A percentile compares a stretch with the other conserved stretches of the same genome.
Evolutionary conservation across 2,888 invertebrate species (phyloP).

Genomic region (Drosophila stalkeri): DNA sequence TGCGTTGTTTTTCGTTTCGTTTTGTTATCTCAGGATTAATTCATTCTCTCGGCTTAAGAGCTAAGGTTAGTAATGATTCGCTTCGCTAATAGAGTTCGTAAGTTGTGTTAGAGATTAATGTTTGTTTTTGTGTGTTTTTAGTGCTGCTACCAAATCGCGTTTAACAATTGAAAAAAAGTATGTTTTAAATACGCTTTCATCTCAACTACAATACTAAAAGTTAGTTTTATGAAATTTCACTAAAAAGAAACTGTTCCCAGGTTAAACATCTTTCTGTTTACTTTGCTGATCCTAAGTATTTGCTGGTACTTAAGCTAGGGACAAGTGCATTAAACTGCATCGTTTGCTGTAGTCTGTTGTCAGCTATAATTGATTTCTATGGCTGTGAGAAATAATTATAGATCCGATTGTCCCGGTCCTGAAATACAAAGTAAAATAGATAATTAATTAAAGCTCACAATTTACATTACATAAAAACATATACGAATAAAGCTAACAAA

Average conservation of each 20-base stretch:
- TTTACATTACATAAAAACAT: neutral
- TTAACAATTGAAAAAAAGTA: conserved; percentile 57
- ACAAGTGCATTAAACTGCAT: conserved; percentile 54
- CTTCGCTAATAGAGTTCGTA: conserved; percentile 67
- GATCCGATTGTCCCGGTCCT: conserved; percentile 88
- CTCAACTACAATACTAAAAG: conserved; percentile 60
- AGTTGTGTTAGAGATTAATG: conserved; percentile 45
- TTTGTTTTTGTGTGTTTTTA: conserved; percentile 35
- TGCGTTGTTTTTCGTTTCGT: conserved; percentile 68
- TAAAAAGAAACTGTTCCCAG: conserved; percentile 61
- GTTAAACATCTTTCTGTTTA: conserved; percentile 50
- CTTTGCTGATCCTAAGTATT: conserved; percentile 57
- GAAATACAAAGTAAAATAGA: conserved; percentile 83
- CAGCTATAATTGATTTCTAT: conserved; percentile 85
- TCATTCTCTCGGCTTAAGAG: conserved; percentile 49
- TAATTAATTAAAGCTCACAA: conserved; percentile 15
- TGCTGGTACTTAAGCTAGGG: conserved; percentile 69
- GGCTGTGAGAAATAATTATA: conserved; percentile 86
- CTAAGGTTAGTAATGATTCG: conserved; percentile 74
- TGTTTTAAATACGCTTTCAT: conserved; percentile 24
- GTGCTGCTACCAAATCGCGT: conserved; percentile 80
- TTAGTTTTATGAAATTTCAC: conserved; percentile 66
- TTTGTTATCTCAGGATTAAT: conserved; percentile 66
- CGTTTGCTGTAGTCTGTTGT: conserved; percentile 38
- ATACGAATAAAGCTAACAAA: conserved; percentile 75